Evolutionary conservation across 2,888 invertebrate genomes (phyloP).

Genomic region (Stenodera caucasica): DNA sequence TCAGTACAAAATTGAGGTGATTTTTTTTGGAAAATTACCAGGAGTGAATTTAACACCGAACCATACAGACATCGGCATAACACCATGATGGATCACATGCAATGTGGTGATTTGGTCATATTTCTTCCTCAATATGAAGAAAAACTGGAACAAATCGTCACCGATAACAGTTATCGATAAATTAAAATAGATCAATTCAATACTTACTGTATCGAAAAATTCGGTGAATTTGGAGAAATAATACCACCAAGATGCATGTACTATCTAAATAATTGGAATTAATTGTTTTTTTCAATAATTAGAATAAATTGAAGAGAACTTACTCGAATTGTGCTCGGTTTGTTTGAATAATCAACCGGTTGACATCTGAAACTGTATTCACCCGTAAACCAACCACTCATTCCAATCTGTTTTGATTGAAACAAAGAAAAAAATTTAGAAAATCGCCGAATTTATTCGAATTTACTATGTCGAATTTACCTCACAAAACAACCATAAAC

Average conservation of each 20-base stretch:
- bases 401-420: conserved; percentile 66
- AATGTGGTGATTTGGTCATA: conserved; percentile 89
- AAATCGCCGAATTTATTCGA: too few species aligned
- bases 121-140: conserved; percentile 94
- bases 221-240: conserved; percentile 96
- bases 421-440: conserved; percentile 56
- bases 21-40: conserved; percentile 57
- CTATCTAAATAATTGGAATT: conserved; percentile 71
- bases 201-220: conserved; percentile 91
- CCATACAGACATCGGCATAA: conserved; percentile 98
- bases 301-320: conserved; percentile 55
- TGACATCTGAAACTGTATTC: conserved; percentile 95
- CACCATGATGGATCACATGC: conserved; percentile 95
- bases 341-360: conserved; percentile 93
- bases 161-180: too few species aligned
- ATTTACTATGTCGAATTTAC: conserved; percentile 59
- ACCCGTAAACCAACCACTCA: conserved; percentile 92
- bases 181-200: not conserved
- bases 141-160: conserved; percentile 74
- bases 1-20: conserved; percentile 7
- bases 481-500: conserved; percentile 89
- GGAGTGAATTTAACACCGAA: conserved; percentile 96
- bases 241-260: conserved; percentile 93
- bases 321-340: conserved; percentile 90
- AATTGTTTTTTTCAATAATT: conserved; percentile 6